These are phyloP conservation scores for Volucella bombylans DNA, from an alignment of 2,888 invertebrate species.

Conservation along the genomic window DNA sequence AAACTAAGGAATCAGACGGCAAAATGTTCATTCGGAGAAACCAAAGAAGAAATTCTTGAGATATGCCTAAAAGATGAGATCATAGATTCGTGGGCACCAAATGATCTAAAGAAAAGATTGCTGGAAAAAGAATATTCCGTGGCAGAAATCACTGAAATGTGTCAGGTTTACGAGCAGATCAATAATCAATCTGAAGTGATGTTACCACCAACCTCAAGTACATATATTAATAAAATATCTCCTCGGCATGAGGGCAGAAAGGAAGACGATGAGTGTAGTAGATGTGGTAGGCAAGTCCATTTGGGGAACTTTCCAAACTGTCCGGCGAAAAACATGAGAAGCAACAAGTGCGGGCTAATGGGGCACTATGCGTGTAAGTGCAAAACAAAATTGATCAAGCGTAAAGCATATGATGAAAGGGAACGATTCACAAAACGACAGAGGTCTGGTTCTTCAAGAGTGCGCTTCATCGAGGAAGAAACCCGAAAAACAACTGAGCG, in stretches of 20 bases:
- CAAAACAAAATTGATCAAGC: conserved; percentile 52
- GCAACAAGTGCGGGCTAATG: conserved; percentile 56
- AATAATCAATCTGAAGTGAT: too few relatives aligned
- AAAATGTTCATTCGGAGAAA: too few relatives aligned
- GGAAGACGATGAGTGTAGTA: conserved; percentile 16
- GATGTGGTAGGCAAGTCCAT: background rate
- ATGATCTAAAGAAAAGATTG: too few relatives aligned
- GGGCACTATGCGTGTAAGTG: conserved; percentile 60
- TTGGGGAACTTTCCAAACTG: background rate
- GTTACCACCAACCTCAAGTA: too few relatives aligned
- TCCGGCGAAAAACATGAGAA: conserved; percentile 38
- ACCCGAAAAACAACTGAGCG: background rate
- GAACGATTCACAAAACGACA: conserved; percentile 26
- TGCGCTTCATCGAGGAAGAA: conserved; percentile 33
- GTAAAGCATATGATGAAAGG: conserved; percentile 15
- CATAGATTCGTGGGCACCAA: too few relatives aligned
- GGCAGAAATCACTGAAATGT: too few relatives aligned
- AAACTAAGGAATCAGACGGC: too few relatives aligned
- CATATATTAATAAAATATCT: conserved; percentile 29
- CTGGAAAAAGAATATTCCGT: too few relatives aligned
- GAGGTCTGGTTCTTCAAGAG: conserved; percentile 18
- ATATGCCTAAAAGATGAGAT: too few relatives aligned
- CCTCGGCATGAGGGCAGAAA: conserved; percentile 12
- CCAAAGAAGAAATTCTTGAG: too few relatives aligned
- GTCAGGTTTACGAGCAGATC: too few relatives aligned